These are phyloP conservation scores for Microplitis manilae DNA, from an alignment of 2,888 invertebrate species.

Conservation along the genomic window DNA sequence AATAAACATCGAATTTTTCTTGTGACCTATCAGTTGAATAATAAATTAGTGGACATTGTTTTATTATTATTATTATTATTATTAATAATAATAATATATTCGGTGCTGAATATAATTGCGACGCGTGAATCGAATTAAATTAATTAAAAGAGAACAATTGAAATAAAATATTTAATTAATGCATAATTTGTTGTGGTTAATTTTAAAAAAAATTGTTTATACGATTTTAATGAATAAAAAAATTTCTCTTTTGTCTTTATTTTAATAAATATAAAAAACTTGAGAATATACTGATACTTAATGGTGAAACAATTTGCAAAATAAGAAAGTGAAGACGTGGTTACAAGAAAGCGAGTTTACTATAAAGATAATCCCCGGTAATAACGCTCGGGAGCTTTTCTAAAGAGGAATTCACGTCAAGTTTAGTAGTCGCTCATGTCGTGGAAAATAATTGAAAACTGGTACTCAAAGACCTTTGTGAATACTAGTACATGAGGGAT, in stretches of 20 bases:
- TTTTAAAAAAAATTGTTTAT: not conserved
- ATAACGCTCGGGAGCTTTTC: conserved; percentile 45
- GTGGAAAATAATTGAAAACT: conserved; percentile 39
- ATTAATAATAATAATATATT: not conserved
- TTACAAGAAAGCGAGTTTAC: conserved; percentile 41
- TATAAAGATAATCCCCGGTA: conserved; percentile 50
- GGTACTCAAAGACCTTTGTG: conserved; percentile 30
- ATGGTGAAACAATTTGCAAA: conserved; percentile 22
- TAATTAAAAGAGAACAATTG: too few relatives aligned
- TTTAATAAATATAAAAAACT: not conserved
- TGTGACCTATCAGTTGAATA: not conserved
- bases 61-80: not conserved
- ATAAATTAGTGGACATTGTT: not conserved
- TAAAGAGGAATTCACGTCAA: conserved; percentile 36
- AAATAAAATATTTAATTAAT: not conserved
- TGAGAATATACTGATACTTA: not conserved
- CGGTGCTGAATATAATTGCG: not conserved
- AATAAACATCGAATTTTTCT: not conserved
- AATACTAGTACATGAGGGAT: conserved; percentile 19
- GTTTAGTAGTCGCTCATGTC: conserved; percentile 29
- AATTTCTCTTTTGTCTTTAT: not conserved
- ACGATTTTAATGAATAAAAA: not conserved
- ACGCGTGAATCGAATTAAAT: too few relatives aligned
- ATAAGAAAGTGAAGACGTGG: conserved; percentile 21
- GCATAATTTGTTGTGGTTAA: not conserved